Conservation (phyloP, 2,113 vertebrate genomes). For the Sarotherodon lohbergeri region DNA sequence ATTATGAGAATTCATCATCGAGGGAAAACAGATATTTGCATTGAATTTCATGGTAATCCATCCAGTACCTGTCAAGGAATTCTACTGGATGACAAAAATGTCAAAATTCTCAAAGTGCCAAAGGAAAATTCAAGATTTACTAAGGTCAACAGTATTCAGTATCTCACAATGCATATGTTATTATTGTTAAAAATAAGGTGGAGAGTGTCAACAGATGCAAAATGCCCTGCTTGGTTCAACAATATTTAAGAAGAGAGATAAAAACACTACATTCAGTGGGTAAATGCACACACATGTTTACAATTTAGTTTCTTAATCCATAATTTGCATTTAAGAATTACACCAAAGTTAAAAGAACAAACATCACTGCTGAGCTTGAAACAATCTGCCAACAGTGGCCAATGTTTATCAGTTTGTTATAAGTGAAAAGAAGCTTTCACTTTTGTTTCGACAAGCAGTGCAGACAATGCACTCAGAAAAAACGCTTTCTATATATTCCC, state of each 20-base stretch:
- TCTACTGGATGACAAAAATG: not conserved
- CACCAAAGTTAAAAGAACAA: not conserved
- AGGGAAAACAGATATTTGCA: not conserved
- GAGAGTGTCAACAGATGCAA: not conserved
- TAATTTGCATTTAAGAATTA: not conserved
- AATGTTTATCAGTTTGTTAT: not conserved
- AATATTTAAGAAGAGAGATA: not conserved
- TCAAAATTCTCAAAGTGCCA: not conserved
- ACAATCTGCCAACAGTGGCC: not conserved
- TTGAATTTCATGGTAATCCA: not conserved
- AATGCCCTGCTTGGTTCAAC: not conserved
- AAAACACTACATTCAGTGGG: not conserved
- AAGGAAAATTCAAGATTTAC: not conserved
- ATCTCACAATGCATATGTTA: not conserved
- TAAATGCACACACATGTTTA: not conserved
- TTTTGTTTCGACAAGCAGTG: not conserved
- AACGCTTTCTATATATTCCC: not conserved
- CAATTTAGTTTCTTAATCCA: not conserved
- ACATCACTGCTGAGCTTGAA: not conserved
- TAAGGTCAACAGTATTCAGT: not conserved
- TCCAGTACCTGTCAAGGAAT: not conserved
- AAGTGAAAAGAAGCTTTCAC: not conserved
- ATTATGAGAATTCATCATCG: not conserved
- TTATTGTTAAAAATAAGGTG: not conserved
- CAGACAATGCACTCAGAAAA: not conserved